Evolutionary conservation across 2,113 vertebrate genomes (phyloP).

Genomic region (Corydoras maculifer): DNA sequence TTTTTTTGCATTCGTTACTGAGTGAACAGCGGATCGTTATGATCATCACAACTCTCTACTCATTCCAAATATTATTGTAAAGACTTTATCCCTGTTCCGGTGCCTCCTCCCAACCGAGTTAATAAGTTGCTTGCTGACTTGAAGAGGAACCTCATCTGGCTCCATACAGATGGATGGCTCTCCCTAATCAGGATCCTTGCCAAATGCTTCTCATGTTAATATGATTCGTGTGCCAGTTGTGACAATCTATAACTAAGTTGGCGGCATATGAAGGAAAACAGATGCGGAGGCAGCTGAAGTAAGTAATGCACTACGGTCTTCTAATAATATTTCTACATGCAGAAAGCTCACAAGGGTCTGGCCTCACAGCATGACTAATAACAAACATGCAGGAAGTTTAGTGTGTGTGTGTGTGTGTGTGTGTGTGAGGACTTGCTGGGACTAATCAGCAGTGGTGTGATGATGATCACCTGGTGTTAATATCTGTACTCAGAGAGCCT

Average conservation of each 20-base stretch:
- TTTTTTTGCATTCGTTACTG: too few species aligned
- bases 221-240: conserved; percentile 11
- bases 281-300: conserved; percentile 18
- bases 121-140: conserved; percentile 6
- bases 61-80: too few species aligned
- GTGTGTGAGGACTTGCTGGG: conserved; percentile 26
- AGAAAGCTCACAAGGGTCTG: not conserved
- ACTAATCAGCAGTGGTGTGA: conserved; percentile 35
- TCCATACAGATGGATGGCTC: conserved; percentile 9
- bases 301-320: not conserved
- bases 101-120: not conserved
- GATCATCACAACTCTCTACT: too few species aligned
- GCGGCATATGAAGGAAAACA: conserved; percentile 4
- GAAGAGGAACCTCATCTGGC: not conserved
- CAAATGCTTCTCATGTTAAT: conserved; percentile 11
- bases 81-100: too few species aligned
- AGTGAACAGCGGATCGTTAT: too few species aligned
- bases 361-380: conserved; percentile 17
- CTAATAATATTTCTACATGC: conserved; percentile 3
- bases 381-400: conserved; percentile 16
- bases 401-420: not conserved
- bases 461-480: conserved; percentile 25
- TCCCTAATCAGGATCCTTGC: conserved; percentile 14
- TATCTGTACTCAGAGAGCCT: conserved; percentile 29
- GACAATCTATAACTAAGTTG: not conserved